Percentiles rank a stretch among this genome's conserved stretches.
These are phyloP conservation scores for Ptiloglossa arizonensis DNA, from an alignment of 1,140 invertebrate species.

Conservation along the genomic window DNA sequence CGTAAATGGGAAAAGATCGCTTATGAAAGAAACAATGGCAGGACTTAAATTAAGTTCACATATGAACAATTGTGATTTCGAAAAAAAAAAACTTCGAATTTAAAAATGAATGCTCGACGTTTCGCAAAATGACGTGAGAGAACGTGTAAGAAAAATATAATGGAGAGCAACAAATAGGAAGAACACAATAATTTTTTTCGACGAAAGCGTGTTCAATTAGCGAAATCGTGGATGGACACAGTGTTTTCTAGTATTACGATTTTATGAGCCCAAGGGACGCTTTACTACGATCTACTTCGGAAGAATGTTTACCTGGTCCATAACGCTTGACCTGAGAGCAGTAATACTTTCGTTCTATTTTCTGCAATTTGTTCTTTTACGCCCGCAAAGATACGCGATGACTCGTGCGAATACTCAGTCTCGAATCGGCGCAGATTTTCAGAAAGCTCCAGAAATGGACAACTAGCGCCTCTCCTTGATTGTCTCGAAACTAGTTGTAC, in stretches of 20 bases:
- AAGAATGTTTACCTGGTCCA: slow-evolving; percentile 61
- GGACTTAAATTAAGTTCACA: background rate
- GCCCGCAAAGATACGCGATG: slow-evolving; percentile 43
- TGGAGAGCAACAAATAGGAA: background rate
- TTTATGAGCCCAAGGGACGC: background rate
- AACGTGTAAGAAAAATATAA: background rate
- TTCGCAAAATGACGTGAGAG: too few species aligned
- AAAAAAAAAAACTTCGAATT: background rate
- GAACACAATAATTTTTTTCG: background rate
- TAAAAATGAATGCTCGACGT: background rate
- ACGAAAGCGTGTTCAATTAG: slow-evolving; percentile 28
- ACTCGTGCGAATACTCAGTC: slow-evolving; percentile 49
- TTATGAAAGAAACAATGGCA: background rate
- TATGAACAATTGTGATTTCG: background rate
- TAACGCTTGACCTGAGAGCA: slow-evolving; percentile 18
- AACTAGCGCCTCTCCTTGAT: slow-evolving; percentile 49
- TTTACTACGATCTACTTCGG: background rate
- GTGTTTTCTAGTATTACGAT: background rate
- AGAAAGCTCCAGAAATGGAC: slow-evolving; percentile 65
- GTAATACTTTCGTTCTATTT: slow-evolving; percentile 16
- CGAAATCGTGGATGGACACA: slow-evolving; percentile 1
- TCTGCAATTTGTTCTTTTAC: slow-evolving; percentile 9
- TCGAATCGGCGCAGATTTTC: slow-evolving; percentile 57
- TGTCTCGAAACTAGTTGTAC: slow-evolving; percentile 19
- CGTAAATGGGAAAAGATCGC: background rate